These are phyloP conservation scores for Tinamus guttatus DNA, from an alignment of 2,113 vertebrate species.

Conservation along the genomic window DNA sequence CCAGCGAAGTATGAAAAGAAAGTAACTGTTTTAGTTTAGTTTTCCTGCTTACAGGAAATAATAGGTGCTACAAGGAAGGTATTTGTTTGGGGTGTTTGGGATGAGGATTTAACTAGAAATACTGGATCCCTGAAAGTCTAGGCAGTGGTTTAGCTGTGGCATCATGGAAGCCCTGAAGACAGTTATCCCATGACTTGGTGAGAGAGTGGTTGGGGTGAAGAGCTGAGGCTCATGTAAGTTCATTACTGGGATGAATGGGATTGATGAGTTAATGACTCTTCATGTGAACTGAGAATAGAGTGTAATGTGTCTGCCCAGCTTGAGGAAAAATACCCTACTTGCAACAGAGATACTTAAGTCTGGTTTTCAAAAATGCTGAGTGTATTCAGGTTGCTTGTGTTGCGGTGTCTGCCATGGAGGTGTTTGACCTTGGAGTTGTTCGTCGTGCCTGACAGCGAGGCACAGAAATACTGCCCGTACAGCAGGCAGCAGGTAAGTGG, in stretches of 20 bases:
- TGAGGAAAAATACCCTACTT: not conserved
- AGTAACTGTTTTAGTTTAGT: not conserved
- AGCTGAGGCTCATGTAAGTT: not conserved
- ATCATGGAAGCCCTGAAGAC: slow-evolving; percentile 24
- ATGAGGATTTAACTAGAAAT: not conserved
- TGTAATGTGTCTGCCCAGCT: not conserved
- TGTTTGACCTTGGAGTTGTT: not conserved
- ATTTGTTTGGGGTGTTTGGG: not conserved
- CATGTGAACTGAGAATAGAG: not conserved
- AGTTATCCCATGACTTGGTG: fast-evolving
- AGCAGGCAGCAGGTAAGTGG: fast-evolving
- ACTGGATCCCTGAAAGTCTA: not conserved
- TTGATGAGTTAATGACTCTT: not conserved
- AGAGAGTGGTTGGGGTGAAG: not conserved
- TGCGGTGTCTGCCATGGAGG: not conserved
- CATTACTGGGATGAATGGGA: not conserved
- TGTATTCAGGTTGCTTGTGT: not conserved
- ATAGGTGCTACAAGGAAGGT: not conserved
- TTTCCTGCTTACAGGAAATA: not conserved
- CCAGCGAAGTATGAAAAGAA: not conserved
- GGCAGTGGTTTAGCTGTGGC: not conserved
- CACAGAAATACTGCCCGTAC: not conserved
- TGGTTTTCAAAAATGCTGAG: not conserved
- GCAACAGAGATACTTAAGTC: not conserved
- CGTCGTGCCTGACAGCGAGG: fast-evolving